Evolutionary conservation across 2,888 invertebrate species (phyloP).

Genomic region (Ichneumon xanthorius): DNA sequence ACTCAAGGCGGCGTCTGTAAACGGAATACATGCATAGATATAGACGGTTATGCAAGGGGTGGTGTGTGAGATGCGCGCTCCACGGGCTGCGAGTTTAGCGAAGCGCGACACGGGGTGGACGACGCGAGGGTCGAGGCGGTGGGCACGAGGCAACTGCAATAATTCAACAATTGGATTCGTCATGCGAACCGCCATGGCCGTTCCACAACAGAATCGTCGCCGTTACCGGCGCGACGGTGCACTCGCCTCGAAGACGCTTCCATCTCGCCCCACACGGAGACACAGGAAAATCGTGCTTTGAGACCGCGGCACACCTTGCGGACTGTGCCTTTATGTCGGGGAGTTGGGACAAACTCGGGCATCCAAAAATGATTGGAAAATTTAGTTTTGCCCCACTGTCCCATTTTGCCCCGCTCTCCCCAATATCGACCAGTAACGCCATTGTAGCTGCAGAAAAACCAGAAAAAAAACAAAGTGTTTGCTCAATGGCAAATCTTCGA

Average conservation of each 20-base stretch:
- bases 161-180: slow-evolving; percentile 43
- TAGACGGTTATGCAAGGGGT: neutral
- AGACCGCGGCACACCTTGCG: neutral
- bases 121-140: neutral
- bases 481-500: no score
- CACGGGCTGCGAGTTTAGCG: slow-evolving; percentile 5
- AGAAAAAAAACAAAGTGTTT: no score
- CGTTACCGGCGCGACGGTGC: neutral
- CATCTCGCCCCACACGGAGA: neutral
- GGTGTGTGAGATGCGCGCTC: slow-evolving; percentile 6
- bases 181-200: slow-evolving; percentile 10
- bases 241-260: neutral
- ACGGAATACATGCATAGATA: slow-evolving; percentile 6
- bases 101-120: neutral
- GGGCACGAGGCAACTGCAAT: slow-evolving; percentile 16
- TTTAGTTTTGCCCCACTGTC: no score
- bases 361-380: no score
- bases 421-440: no score
- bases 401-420: no score
- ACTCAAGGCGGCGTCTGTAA: slow-evolving; percentile 1
- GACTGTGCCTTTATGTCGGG: neutral
- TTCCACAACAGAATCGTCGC: slow-evolving; percentile 3
- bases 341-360: no score
- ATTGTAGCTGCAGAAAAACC: no score
- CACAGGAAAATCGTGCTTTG: neutral